phyloP scores from a whole-genome alignment of 2,113 vertebrate genomes.

The Podarcis cretensis region DNA sequence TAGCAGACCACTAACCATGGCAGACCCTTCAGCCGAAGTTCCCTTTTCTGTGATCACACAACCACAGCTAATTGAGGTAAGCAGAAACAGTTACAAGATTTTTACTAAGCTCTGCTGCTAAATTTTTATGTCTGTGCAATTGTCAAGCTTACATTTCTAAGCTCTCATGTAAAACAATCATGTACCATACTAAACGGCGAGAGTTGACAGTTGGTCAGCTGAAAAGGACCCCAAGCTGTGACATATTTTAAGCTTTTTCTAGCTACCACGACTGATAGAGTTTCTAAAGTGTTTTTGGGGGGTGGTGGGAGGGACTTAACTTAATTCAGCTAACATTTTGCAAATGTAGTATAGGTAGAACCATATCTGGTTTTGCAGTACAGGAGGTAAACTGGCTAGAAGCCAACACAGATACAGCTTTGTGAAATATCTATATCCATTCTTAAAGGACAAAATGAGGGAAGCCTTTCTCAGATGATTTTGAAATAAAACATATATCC shows the following conservation, averaged over 20 bases:
- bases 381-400: slow-evolving; percentile 1
- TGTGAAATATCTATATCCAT: not conserved
- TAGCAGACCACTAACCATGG: slow-evolving; percentile 58
- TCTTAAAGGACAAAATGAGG: not conserved
- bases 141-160: not conserved
- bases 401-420: slow-evolving; percentile 21
- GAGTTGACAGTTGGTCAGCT: not conserved
- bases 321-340: not conserved
- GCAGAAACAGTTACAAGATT: not conserved
- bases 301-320: not conserved
- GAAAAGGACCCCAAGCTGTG: not conserved
- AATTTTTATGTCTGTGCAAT: not conserved
- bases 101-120: not conserved
- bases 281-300: not conserved
- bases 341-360: not conserved
- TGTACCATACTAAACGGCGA: not conserved
- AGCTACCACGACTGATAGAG: not conserved
- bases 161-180: not conserved
- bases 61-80: slow-evolving; percentile 71
- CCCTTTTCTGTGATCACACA: slow-evolving; percentile 71
- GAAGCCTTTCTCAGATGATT: not conserved
- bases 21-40: slow-evolving; percentile 51
- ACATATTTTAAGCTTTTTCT: not conserved
- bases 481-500: not conserved
- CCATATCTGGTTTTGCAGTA: not conserved